Evolutionary conservation across 2,888 invertebrate species (phyloP).

Genomic region (Ypsolopha sequella): DNA sequence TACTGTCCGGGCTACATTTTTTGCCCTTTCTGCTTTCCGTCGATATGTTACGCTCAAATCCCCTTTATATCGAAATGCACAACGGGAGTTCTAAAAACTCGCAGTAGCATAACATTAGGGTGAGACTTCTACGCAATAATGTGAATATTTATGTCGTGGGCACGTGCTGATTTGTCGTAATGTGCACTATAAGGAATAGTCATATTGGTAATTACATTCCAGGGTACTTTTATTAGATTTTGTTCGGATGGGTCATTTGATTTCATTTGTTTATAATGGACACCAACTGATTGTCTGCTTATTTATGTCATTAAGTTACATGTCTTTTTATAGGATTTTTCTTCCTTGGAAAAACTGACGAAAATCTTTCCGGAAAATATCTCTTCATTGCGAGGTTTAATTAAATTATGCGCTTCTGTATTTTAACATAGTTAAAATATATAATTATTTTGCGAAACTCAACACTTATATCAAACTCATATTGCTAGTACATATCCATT

Average conservation of each 20-base stretch:
- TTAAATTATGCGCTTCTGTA: too few species aligned
- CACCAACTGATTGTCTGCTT: neutral
- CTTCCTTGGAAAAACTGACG: too few species aligned
- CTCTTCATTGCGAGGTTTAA: too few species aligned
- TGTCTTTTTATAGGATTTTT: too few species aligned
- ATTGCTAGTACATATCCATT: too few species aligned
- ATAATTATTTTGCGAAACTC: too few species aligned
- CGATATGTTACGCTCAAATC: conserved; percentile 59
- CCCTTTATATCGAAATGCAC: conserved; percentile 63
- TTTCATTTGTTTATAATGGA: neutral
- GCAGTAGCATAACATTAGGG: conserved; percentile 40
- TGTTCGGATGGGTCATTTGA: conserved; percentile 7
- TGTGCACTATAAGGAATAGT: conserved; percentile 49
- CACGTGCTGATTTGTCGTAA: conserved; percentile 62
- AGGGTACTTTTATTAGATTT: conserved; percentile 20
- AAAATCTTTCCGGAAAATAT: too few species aligned
- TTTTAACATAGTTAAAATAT: too few species aligned
- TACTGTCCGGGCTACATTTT: neutral
- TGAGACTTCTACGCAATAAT: conserved; percentile 44
- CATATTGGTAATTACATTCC: conserved; percentile 55
- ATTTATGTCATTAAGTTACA: neutral
- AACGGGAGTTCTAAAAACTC: conserved; percentile 54
- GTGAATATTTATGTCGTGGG: conserved; percentile 61
- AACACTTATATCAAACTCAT: too few species aligned
- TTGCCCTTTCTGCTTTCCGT: conserved; percentile 5